These are phyloP conservation scores for Mormyrus proboscirostris DNA, from an alignment of 2,797 vertebrate genomes.

Conservation along the genomic window DNA sequence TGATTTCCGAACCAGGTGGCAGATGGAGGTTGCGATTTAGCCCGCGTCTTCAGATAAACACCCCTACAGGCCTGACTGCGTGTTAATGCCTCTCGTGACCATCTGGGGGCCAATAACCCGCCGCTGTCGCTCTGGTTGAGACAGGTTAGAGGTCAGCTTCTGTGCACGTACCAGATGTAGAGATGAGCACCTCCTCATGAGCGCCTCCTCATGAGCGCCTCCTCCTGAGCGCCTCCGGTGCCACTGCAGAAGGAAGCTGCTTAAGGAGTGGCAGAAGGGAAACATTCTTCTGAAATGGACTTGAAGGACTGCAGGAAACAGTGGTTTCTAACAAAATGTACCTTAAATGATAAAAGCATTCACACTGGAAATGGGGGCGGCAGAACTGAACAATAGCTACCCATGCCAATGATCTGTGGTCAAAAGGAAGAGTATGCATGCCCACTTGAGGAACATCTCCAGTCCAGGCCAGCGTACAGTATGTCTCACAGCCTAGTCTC, in stretches of 20 bases:
- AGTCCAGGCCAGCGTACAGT: background rate
- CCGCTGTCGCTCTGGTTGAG: background rate
- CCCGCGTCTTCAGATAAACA: background rate
- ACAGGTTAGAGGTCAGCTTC: background rate
- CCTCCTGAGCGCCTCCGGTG: background rate
- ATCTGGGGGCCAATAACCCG: background rate
- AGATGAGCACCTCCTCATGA: background rate
- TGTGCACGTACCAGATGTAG: background rate
- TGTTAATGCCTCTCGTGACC: background rate
- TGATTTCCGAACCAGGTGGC: background rate
- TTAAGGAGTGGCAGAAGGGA: background rate
- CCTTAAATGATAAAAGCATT: background rate
- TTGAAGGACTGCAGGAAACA: background rate
- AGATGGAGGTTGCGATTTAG: background rate
- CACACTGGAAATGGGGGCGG: background rate
- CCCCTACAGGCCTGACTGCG: background rate
- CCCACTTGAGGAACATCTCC: background rate
- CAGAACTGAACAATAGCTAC: background rate
- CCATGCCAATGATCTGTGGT: background rate
- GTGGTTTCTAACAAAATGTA: background rate
- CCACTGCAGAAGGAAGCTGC: background rate
- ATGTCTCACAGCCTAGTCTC: background rate
- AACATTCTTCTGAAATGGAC: background rate
- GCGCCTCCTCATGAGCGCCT: too few species aligned
- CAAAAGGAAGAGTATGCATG: background rate